Percentiles rank a stretch among this genome's conserved stretches.
phyloP scores from a whole-genome alignment of 2,113 vertebrate genomes.

The Phylloscopus whistleri region DNA sequence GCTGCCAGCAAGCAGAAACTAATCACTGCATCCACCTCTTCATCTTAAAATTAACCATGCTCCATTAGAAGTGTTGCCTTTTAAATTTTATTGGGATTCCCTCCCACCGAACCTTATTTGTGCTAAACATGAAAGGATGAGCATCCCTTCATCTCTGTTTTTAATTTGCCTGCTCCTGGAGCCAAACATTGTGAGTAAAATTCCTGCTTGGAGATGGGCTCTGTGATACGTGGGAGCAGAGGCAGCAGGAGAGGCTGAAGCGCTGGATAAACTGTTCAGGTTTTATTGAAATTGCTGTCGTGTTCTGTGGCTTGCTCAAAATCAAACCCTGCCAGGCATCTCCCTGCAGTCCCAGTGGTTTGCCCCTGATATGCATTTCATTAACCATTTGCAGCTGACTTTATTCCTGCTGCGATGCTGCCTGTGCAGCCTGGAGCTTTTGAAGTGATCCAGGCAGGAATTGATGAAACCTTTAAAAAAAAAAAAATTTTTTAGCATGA shows the following conservation, averaged over 20 bases:
- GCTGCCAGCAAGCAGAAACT: not conserved
- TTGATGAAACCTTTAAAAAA: not conserved
- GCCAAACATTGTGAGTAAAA: not conserved
- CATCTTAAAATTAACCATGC: not conserved
- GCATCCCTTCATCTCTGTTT: not conserved
- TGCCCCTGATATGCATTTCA: not conserved
- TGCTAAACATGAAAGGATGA: not conserved
- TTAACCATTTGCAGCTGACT: not conserved
- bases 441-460: not conserved
- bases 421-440: not conserved
- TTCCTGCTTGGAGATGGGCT: not conserved
- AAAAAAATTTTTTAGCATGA: accelerated
- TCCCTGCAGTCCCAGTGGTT: not conserved
- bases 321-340: not conserved
- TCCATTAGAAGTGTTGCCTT: not conserved
- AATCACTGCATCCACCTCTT: not conserved
- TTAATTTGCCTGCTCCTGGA: not conserved
- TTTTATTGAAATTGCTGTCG: not conserved
- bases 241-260: not conserved
- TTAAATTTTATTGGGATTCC: not conserved
- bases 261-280: not conserved
- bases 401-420: not conserved
- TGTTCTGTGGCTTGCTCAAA: not conserved
- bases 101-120: not conserved
- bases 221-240: not conserved